Evolutionary conservation across 2,113 vertebrate species (phyloP).

Genomic region (Sylvia atricapilla): DNA sequence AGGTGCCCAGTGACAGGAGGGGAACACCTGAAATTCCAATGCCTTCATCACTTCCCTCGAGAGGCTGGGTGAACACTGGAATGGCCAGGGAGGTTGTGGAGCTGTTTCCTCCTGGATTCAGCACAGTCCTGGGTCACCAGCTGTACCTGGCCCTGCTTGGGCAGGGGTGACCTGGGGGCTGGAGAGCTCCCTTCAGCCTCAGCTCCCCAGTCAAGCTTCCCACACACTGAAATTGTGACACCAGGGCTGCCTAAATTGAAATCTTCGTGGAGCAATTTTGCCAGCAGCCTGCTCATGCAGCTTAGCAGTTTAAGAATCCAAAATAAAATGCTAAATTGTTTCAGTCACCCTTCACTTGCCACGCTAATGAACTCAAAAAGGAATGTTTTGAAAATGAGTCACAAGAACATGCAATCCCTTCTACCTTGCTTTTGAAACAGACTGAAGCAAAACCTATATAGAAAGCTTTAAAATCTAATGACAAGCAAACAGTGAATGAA

Average conservation of each 20-base stretch:
- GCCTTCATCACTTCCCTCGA: background rate
- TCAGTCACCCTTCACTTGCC: background rate
- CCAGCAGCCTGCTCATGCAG: background rate
- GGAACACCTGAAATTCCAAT: background rate
- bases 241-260: background rate
- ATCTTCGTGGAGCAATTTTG: background rate
- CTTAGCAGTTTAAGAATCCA: background rate
- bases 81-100: background rate
- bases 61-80: background rate
- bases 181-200: background rate
- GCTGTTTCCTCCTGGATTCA: background rate
- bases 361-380: background rate
- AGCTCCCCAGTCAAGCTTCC: background rate
- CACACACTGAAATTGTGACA: background rate
- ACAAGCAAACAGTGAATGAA: background rate
- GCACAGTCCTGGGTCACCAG: accelerated
- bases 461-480: background rate
- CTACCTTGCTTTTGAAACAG: background rate
- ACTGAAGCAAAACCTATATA: background rate
- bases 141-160: background rate
- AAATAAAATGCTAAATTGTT: background rate
- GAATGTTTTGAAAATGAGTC: background rate
- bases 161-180: background rate
- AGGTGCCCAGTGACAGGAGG: background rate
- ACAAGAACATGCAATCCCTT: background rate